Evolutionary conservation across 2,797 vertebrate genomes (phyloP), one percentile per base, ranked within the genome.

Genomic region (Etheostoma nigrum): DNA sequence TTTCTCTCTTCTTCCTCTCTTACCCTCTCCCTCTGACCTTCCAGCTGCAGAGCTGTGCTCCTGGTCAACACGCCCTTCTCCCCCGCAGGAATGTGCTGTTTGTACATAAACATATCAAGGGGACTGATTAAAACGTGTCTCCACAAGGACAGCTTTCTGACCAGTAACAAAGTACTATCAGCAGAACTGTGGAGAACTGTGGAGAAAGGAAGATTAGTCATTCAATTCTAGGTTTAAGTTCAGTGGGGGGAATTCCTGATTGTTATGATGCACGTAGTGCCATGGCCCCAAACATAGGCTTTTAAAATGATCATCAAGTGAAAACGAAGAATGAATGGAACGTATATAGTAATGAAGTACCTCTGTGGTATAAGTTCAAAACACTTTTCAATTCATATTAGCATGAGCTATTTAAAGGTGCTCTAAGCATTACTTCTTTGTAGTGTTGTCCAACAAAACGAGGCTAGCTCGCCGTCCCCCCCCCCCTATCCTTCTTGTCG

Each of bases 71-170:
- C 7, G 27, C 63, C 63, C 19, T 33, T 65, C 84, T 86, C 79
- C 79, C 64, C 45, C 54, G 16, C 69, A 86, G 91, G 91, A 95
- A 94, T 94, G 92, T 85, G 78, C 71, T 71, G 86, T 92, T 92
- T 89, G 85, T 65, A 85, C 83, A 80, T 81, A 92, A 92, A 91
- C 87, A 91, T 33, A 66, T 81, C 77, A 72, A 79, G 67, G 55
- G n/a, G 16, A 44, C 78, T 73, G 93, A 94, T 94, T 94, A 91
- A 76, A 75, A 55, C 14, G 0, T 67, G 55, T 67, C 83, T 87
- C 67, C 15, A 66, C 85, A 86, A 86, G 79, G 85, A 71, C 83
- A 74, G 54, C 53, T 71, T 42, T 76, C 52, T 30, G 74, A 76
- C 70, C 75, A 72, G 74, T 25, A 61, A 74, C 49, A 61, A 21